These are phyloP conservation scores for Trachelus iudaicus DNA, from an alignment of 2,888 invertebrate genomes.

Conservation along the genomic window DNA sequence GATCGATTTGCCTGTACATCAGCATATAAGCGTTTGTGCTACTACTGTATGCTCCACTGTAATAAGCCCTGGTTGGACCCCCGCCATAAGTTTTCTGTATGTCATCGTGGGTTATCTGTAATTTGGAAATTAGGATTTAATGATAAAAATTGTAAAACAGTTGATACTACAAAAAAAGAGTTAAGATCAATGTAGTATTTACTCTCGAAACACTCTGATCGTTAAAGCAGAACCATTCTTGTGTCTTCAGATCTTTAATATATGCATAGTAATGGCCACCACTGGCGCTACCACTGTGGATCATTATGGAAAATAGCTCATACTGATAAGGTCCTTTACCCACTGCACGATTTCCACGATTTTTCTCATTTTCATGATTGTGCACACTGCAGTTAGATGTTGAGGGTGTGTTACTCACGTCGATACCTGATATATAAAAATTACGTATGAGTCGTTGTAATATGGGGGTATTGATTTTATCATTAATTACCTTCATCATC, in stretches of 20 bases:
- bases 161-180: background rate
- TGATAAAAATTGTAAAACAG: background rate
- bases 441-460: background rate
- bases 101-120: slow-evolving; percentile 81
- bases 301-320: slow-evolving; percentile 91
- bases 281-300: slow-evolving; percentile 90
- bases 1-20: slow-evolving; percentile 85
- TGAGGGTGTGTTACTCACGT: slow-evolving; percentile 67
- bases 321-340: slow-evolving; percentile 79
- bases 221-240: slow-evolving; percentile 89
- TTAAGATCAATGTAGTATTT: slow-evolving; percentile 41
- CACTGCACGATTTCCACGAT: slow-evolving; percentile 54
- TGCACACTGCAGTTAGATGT: slow-evolving; percentile 63
- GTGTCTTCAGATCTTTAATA: slow-evolving; percentile 81
- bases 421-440: slow-evolving; percentile 68
- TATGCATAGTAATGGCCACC: slow-evolving; percentile 94
- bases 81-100: slow-evolving; percentile 87
- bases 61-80: slow-evolving; percentile 73
- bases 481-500: slow-evolving; percentile 72
- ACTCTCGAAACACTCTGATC: slow-evolving; percentile 84
- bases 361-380: slow-evolving; percentile 69
- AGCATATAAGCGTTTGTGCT: slow-evolving; percentile 93
- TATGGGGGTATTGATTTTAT: background rate
- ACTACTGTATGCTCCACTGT: slow-evolving; percentile 80
- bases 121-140: slow-evolving; percentile 11